These are phyloP conservation scores for Ooceraea biroi DNA, from an alignment of 1,140 invertebrate species.

Conservation along the genomic window DNA sequence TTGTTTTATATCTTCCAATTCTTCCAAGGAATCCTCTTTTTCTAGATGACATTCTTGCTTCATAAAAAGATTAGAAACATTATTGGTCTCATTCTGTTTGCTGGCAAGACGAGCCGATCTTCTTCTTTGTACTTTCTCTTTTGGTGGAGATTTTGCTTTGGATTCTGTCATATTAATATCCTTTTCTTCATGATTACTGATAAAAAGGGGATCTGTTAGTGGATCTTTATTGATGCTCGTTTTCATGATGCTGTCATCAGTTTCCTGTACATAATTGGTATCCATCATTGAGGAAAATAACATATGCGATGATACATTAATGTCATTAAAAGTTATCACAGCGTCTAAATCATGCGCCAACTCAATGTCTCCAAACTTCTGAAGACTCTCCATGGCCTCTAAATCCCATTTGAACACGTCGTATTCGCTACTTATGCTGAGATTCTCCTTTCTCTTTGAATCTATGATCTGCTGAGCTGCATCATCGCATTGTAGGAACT, in stretches of 20 bases:
- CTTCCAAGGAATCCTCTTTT: slow-evolving; percentile 10
- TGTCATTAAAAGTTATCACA: slow-evolving; percentile 43
- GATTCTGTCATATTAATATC: background rate
- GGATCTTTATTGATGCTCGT: slow-evolving; percentile 47
- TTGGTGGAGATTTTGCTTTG: background rate
- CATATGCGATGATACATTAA: slow-evolving; percentile 49
- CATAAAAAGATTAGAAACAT: background rate
- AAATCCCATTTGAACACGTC: slow-evolving; percentile 43
- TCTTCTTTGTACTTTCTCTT: background rate
- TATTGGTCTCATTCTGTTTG: background rate
- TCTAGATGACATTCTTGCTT: background rate
- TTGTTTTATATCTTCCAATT: slow-evolving; percentile 34
- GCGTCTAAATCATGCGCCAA: slow-evolving; percentile 70
- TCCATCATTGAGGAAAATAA: slow-evolving; percentile 30
- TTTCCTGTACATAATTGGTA: background rate
- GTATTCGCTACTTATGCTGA: background rate
- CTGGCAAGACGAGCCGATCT: background rate
- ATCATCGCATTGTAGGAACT: background rate
- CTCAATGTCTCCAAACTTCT: slow-evolving; percentile 58
- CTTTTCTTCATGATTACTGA: slow-evolving; percentile 29
- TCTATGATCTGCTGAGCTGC: background rate
- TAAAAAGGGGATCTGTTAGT: slow-evolving; percentile 58
- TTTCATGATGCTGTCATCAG: background rate
- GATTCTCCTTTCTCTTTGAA: background rate
- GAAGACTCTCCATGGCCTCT: slow-evolving; percentile 12